Conservation (phyloP, 35 echinoderm and acorn worm genomes). For the Stichopus chloronotus region DNA sequence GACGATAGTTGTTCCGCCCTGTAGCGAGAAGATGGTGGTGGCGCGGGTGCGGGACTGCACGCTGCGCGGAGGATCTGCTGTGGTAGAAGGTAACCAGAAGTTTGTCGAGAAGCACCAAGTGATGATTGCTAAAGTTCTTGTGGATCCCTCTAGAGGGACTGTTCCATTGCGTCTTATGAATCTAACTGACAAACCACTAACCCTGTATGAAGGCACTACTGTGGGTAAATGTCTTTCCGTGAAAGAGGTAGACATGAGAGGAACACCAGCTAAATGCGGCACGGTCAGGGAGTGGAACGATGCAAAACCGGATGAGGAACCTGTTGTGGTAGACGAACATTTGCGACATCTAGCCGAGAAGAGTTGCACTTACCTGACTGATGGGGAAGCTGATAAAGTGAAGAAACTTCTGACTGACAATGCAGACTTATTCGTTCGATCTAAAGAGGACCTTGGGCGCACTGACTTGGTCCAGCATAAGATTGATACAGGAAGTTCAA, state of each 20-base stretch:
- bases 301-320: too few species aligned
- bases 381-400: too few species aligned
- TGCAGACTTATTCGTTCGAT: slow-evolving; percentile 13
- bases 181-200: neutral
- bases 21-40: neutral
- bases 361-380: too few species aligned
- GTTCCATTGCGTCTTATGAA: slow-evolving; percentile 34
- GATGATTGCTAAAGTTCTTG: slow-evolving; percentile 23
- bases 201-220: slow-evolving; percentile 20
- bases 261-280: too few species aligned
- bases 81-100: slow-evolving; percentile 4
- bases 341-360: too few species aligned
- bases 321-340: too few species aligned
- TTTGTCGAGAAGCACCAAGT: slow-evolving; percentile 10
- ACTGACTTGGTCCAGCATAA: slow-evolving; percentile 64
- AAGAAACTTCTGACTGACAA: slow-evolving; percentile 7
- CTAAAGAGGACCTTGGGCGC: slow-evolving; percentile 58
- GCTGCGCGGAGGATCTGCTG: neutral
- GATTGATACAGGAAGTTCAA: slow-evolving; percentile 46
- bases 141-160: neutral
- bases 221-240: slow-evolving; percentile 13
- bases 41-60: neutral
- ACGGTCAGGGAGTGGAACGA: too few species aligned
- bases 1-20: slow-evolving; percentile 4
- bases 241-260: too few species aligned